Conservation (phyloP, 2,888 invertebrate species). For the Drosophila anceps region DNA sequence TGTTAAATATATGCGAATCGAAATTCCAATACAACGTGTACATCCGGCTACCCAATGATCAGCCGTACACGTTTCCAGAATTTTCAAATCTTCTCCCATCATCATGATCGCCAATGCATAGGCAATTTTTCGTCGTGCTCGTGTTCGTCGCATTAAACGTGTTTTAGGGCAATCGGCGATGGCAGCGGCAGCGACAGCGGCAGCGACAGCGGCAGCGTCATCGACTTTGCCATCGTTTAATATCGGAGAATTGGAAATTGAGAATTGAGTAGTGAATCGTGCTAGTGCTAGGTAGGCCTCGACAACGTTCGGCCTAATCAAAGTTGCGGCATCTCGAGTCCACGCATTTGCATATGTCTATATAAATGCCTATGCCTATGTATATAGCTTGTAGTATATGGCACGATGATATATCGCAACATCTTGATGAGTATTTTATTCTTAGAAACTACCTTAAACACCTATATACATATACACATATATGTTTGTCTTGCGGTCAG, state of each 20-base stretch:
- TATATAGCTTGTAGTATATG: constrained; percentile 9
- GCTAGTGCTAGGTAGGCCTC: constrained; percentile 19
- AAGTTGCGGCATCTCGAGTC: constrained; percentile 54
- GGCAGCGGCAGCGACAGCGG: neutral
- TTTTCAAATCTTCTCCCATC: constrained; percentile 54
- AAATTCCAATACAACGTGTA: constrained; percentile 33
- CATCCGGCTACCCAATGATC: constrained; percentile 60
- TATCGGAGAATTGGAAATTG: constrained; percentile 21
- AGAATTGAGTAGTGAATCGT: constrained; percentile 14
- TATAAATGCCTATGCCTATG: neutral
- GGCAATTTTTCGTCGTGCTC: constrained; percentile 50
- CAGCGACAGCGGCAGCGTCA: neutral
- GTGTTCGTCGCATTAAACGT: constrained; percentile 55
- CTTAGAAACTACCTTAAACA: constrained; percentile 40
- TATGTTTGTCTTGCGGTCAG: constrained; percentile 39
- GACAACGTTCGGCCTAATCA: constrained; percentile 44
- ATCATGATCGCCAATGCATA: constrained; percentile 62
- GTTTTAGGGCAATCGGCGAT: constrained; percentile 54
- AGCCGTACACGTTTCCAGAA: constrained; percentile 64
- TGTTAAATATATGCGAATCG: constrained; percentile 51
- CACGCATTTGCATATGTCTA: constrained; percentile 55
- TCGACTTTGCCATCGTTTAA: constrained; percentile 4
- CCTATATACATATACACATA: neutral
- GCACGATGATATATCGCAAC: constrained; percentile 17
- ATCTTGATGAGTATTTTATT: constrained; percentile 54